Conservation (phyloP, 2,888 invertebrate genomes). For the Ophion ventricosus region DNA sequence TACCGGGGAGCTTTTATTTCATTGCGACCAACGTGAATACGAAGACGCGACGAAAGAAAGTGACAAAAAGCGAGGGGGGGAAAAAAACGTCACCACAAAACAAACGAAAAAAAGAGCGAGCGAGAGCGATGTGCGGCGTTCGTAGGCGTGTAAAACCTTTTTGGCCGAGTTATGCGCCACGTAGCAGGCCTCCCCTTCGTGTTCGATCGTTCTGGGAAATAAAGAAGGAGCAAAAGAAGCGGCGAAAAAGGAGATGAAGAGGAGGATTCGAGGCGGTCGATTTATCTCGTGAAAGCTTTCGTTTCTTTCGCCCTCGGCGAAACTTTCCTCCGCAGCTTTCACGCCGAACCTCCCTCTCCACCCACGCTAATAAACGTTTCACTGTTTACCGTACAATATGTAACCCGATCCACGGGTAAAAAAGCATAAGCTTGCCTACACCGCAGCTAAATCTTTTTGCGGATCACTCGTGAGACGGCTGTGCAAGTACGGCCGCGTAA, state of each 20-base stretch:
- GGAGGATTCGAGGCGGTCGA: not conserved
- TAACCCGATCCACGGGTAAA: conserved; percentile 35
- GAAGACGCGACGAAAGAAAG: conserved; percentile 14
- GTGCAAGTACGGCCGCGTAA: not conserved
- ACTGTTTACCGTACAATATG: conserved; percentile 46
- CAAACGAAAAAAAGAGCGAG: conserved; percentile 9
- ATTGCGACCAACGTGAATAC: conserved; percentile 61
- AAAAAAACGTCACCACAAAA: conserved; percentile 24
- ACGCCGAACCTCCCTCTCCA: not conserved
- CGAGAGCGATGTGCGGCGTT: conserved; percentile 18
- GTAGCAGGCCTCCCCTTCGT: conserved; percentile 28
- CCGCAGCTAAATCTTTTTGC: conserved; percentile 56
- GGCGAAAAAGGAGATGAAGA: not conserved
- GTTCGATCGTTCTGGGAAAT: conserved; percentile 47
- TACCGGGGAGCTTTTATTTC: conserved; percentile 77
- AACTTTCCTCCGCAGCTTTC: conserved; percentile 35
- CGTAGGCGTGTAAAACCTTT: conserved; percentile 28
- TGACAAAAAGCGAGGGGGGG: not conserved
- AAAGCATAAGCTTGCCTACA: conserved; percentile 28
- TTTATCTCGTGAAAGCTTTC: conserved; percentile 33
- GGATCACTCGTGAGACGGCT: conserved; percentile 19
- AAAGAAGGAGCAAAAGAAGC: not conserved
- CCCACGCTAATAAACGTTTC: conserved; percentile 39
- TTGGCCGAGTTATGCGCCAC: conserved; percentile 24
- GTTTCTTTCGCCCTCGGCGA: conserved; percentile 7